A percentile compares a stretch with the other conserved stretches of the same genome.
Evolutionary conservation across 2,113 vertebrate genomes (phyloP).

Genomic region (Galbula dea): DNA sequence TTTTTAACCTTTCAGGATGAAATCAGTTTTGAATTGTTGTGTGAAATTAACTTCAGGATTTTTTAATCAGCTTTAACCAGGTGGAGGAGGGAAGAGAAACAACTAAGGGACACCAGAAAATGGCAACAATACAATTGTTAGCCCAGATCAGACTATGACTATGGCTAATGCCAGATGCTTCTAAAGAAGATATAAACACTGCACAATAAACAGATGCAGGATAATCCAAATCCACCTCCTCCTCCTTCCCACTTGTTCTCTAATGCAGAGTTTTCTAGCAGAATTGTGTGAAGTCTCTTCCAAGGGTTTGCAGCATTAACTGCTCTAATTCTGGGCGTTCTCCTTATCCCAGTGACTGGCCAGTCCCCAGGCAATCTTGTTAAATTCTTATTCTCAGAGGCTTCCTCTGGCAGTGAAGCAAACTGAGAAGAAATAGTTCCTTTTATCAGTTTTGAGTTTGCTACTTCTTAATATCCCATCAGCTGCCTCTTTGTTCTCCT

Average conservation of each 20-base stretch:
- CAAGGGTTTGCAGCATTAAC: not conserved
- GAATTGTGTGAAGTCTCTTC: not conserved
- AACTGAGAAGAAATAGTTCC: not conserved
- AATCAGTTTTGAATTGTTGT: not conserved
- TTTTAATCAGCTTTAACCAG: constrained; percentile 39
- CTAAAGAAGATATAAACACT: not conserved
- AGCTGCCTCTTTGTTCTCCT: not conserved
- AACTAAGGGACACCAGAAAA: not conserved
- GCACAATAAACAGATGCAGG: not conserved
- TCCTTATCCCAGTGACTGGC: not conserved
- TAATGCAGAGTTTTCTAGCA: not conserved
- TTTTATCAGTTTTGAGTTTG: constrained; percentile 3
- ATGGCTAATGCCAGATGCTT: not conserved
- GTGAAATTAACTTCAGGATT: constrained; percentile 31
- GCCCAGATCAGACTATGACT: not conserved
- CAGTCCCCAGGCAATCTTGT: not conserved
- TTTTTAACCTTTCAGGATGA: constrained; percentile 20
- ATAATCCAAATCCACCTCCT: not conserved
- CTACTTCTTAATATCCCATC: not conserved
- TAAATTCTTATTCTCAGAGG: not conserved
- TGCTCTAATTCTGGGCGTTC: not conserved
- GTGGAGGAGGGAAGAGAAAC: not conserved
- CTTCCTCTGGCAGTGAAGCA: not conserved
- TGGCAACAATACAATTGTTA: not conserved
- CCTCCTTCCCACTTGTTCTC: not conserved